Percentiles rank a stretch among this genome's conserved stretches.
Evolutionary conservation across 2,888 invertebrate species (phyloP).

Genomic region (Coleophora deauratella): DNA sequence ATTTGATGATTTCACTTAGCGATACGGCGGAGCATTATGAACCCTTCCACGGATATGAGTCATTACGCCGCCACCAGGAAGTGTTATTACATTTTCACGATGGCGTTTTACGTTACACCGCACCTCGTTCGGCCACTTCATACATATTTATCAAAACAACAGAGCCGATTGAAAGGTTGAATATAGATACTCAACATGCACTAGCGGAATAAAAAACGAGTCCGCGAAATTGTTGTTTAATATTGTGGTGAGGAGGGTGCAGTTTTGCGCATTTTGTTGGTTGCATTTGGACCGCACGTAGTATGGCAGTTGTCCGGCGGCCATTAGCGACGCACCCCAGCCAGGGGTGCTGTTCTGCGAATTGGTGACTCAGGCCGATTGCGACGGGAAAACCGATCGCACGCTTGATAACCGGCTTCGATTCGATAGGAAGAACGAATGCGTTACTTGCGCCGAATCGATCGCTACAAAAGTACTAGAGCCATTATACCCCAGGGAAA

Average conservation of each 20-base stretch:
- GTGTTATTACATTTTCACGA: conserved; percentile 72
- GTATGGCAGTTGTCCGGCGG: conserved; percentile 52
- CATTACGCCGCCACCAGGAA: conserved; percentile 68
- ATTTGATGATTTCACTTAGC: conserved; percentile 47
- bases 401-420: conserved; percentile 47
- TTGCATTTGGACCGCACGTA: conserved; percentile 51
- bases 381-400: conserved; percentile 53
- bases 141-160: conserved; percentile 74
- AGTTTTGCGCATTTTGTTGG: conserved; percentile 44
- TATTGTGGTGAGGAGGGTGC: conserved; percentile 58
- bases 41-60: conserved; percentile 70
- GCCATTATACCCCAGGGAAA: conserved; percentile 28
- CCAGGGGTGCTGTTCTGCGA: conserved; percentile 64
- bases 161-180: conserved; percentile 71
- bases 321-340: conserved; percentile 59
- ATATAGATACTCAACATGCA: conserved; percentile 59
- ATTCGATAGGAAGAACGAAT: conserved; percentile 42
- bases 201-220: conserved; percentile 40
- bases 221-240: conserved; percentile 51
- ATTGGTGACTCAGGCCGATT: conserved; percentile 55
- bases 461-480: conserved; percentile 31
- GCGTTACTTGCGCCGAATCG: conserved; percentile 35
- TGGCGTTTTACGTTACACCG: conserved; percentile 64
- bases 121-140: conserved; percentile 60
- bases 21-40: conserved; percentile 63